Evolutionary conservation across 1,140 invertebrate species (phyloP), one percentile per base, ranked within the genome.

Genomic region (Drosophila lacertosa): DNA sequence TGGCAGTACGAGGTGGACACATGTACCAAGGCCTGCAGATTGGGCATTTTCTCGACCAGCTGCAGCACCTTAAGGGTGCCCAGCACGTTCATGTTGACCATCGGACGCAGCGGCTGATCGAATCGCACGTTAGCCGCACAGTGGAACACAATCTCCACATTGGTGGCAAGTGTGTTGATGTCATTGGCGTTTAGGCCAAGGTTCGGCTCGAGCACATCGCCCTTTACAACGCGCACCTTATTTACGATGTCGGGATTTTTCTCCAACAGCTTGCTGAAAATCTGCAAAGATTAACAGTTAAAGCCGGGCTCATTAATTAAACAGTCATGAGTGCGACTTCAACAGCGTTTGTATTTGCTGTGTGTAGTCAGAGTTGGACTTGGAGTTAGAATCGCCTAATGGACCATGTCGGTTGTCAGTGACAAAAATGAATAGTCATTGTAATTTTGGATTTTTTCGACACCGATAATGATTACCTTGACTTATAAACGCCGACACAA

Each of bases 121-220:
- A 99, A 99, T 40, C 97, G 90, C 63, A 95, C 96, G 82, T 97
- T 98, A 16, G 97, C 97, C n/a, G 97, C 97, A 77, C 96, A 96
- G 83, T 98, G 97, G 92, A 98, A 97, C 0, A 98, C 92, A n/a
- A 98, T 93, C 24, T 95, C 94, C 13, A 97, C 94, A 62, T 95
- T 93, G 9, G 93, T 90, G 48, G 92, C 92, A 16, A 94, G 72
- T 58, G 90, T 79, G 32, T 92, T 71, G 66, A 93, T 92, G 74
- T 97, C 97, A 26, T 93, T 92, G 1, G 93, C 67, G 1, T 93
- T 94, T 2, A 97, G 86, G 1, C 95, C 98, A 32, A 99, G 92
- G 62, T 95, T 94, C 3, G 96, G 94, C 53, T 95, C 92, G 15
- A 96, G 93, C 1, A 99, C 94, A 92, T 99, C 98, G 10, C 98